phyloP scores from a whole-genome alignment of 1,140 invertebrate genomes.

The Protaetia brevitarsis region DNA sequence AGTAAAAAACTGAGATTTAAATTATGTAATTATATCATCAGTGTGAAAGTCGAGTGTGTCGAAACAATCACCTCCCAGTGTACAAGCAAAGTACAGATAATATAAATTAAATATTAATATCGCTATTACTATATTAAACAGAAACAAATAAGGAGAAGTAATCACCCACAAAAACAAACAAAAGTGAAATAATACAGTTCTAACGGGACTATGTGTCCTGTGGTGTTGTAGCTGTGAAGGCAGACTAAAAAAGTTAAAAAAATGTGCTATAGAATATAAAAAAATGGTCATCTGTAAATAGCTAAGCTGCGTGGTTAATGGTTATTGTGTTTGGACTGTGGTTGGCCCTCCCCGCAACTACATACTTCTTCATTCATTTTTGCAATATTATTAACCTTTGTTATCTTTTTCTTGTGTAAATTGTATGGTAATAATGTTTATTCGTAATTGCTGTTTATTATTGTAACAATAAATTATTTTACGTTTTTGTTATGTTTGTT shows the following conservation, averaged over 20 bases:
- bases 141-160: background rate
- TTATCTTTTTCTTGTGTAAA: constrained; percentile 20
- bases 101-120: constrained; percentile 10
- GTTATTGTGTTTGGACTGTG: constrained; percentile 37
- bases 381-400: constrained; percentile 19
- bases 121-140: constrained; percentile 4
- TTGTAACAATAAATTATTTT: constrained; percentile 24
- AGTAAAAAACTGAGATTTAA: constrained; percentile 7
- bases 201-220: constrained; percentile 32
- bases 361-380: constrained; percentile 20
- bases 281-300: constrained; percentile 38
- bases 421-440: constrained; percentile 20
- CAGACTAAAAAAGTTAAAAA: constrained; percentile 28
- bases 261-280: constrained; percentile 36
- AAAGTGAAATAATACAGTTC: constrained; percentile 31
- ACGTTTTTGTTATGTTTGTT: constrained; percentile 23
- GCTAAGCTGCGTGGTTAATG: constrained; percentile 37
- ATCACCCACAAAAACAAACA: background rate
- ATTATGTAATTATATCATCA: constrained; percentile 12
- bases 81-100: background rate
- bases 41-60: constrained; percentile 5
- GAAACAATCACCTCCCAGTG: background rate
- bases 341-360: constrained; percentile 25
- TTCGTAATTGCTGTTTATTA: constrained; percentile 20
- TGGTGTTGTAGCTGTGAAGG: constrained; percentile 38